These are phyloP conservation scores for Adoxophyes honmai DNA, from an alignment of 1,140 invertebrate genomes.

Conservation along the genomic window DNA sequence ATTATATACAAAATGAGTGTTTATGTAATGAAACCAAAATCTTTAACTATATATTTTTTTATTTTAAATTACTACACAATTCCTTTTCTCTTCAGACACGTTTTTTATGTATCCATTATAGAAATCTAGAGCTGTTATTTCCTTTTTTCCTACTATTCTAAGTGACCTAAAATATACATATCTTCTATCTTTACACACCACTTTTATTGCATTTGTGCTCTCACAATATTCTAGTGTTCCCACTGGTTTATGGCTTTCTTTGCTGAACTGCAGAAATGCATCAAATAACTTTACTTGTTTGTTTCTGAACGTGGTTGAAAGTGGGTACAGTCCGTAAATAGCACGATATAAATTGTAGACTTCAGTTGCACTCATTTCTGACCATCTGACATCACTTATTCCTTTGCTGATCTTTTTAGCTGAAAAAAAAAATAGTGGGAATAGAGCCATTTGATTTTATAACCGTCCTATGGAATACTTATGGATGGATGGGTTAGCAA, in stretches of 20 bases:
- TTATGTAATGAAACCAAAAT: neutral
- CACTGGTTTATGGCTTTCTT: slow-evolving; percentile 33
- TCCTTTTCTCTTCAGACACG: slow-evolving; percentile 42
- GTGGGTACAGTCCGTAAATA: slow-evolving; percentile 79
- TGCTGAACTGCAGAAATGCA: slow-evolving; percentile 53
- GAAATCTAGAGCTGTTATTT: slow-evolving; percentile 82
- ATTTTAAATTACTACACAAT: slow-evolving; percentile 29
- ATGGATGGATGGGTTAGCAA: too few relatives aligned
- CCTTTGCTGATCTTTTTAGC: slow-evolving; percentile 83
- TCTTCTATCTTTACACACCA: slow-evolving; percentile 79
- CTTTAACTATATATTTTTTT: neutral
- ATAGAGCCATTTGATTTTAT: too few relatives aligned
- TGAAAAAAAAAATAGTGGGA: slow-evolving; percentile 61
- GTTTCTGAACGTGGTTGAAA: slow-evolving; percentile 79
- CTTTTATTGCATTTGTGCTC: slow-evolving; percentile 69
- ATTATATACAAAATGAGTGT: neutral
- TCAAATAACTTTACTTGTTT: slow-evolving; percentile 80
- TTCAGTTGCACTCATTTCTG: slow-evolving; percentile 77
- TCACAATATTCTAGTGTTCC: slow-evolving; percentile 77
- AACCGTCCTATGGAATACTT: too few relatives aligned
- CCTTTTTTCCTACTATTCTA: slow-evolving; percentile 77
- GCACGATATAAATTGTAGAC: slow-evolving; percentile 84
- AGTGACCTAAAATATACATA: slow-evolving; percentile 79
- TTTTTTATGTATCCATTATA: slow-evolving; percentile 83
- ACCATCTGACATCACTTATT: slow-evolving; percentile 82